Evolutionary conservation across 30 jellyfish, hydroid and myxozoan genomes (phyloP).

Genomic region (Hydractinia echinata): DNA sequence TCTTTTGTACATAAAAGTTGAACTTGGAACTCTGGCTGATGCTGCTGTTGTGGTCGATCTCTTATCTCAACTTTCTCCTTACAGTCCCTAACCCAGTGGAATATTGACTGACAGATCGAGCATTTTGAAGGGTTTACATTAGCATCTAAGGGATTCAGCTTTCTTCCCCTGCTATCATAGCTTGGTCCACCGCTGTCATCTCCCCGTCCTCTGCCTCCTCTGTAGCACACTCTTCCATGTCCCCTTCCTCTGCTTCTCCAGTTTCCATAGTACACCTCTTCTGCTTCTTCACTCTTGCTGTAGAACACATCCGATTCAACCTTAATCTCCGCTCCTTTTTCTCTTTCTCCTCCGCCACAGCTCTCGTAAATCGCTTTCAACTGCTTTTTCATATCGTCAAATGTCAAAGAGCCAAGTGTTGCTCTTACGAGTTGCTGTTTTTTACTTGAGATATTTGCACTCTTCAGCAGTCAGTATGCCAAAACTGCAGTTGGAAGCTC

Average conservation of each 20-base stretch:
- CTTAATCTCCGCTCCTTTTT: conserved; percentile 8
- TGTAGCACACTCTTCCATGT: too few species aligned
- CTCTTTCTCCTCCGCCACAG: too few species aligned
- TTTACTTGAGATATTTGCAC: not conserved
- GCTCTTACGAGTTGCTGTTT: conserved; percentile 35
- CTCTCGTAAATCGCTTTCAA: conserved; percentile 24
- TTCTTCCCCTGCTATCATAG: conserved; percentile 21
- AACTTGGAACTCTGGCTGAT: conserved; percentile 7
- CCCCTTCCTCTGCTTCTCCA: conserved; percentile 21
- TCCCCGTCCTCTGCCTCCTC: too few species aligned
- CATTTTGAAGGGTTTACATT: conserved; percentile 40
- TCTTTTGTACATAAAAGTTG: conserved; percentile 16
- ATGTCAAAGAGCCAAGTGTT: conserved; percentile 16
- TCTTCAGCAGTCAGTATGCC: too few species aligned
- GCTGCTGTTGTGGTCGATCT: not conserved
- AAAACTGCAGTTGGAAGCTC: too few species aligned
- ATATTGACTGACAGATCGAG: conserved; percentile 34
- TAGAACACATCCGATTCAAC: conserved; percentile 1
- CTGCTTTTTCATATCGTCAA: conserved; percentile 35
- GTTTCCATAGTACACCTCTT: conserved; percentile 17
- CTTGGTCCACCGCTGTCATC: too few species aligned
- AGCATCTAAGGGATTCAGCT: conserved; percentile 35
- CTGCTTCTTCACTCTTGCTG: conserved; percentile 4
- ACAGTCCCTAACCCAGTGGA: conserved; percentile 48
- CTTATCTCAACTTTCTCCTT: conserved; percentile 32